These are phyloP conservation scores for Halcyon malimbica DNA, from an alignment of 2,113 vertebrate genomes.

Conservation along the genomic window DNA sequence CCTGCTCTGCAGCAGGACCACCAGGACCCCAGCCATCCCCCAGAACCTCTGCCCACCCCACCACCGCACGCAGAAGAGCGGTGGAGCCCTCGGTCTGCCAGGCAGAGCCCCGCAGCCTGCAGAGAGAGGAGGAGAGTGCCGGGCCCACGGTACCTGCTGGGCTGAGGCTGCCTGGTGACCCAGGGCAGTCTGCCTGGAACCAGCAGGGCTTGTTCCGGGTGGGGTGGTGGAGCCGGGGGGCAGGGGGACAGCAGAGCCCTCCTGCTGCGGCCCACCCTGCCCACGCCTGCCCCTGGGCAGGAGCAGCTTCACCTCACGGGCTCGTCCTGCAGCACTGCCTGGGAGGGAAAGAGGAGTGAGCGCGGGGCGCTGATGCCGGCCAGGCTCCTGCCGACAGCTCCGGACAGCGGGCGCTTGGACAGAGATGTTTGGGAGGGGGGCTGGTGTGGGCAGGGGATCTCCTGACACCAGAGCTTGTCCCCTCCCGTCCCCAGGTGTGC, in stretches of 20 bases:
- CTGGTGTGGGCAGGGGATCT: neutral
- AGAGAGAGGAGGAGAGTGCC: neutral
- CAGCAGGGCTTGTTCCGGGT: neutral
- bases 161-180: neutral
- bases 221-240: neutral
- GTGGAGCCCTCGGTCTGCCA: rapidly evolving
- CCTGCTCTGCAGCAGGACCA: neutral
- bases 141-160: neutral
- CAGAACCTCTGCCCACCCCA: neutral
- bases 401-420: neutral
- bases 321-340: neutral
- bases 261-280: neutral
- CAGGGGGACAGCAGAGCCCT: neutral
- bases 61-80: rapidly evolving
- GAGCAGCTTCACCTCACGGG: neutral
- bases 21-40: neutral
- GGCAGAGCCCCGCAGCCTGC: neutral
- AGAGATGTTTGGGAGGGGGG: neutral
- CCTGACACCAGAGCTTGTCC: neutral
- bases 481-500: neutral
- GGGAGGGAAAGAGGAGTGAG: neutral
- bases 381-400: neutral
- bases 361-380: neutral
- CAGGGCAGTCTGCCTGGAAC: neutral
- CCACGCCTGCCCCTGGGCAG: neutral